Conservation (phyloP, 1,140 invertebrate genomes). For the Lerema accius region DNA sequence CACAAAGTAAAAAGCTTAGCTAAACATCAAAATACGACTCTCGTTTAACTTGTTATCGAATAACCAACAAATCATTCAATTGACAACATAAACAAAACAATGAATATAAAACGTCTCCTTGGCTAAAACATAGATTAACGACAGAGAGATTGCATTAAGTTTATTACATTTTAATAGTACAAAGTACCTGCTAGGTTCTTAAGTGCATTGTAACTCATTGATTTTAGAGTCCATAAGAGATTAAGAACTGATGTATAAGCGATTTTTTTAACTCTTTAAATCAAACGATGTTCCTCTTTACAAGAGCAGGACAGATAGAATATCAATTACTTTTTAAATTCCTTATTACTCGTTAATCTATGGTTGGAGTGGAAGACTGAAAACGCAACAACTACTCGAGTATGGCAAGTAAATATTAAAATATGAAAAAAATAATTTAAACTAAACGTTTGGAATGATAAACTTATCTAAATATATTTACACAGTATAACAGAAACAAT, state of each 20-base stretch:
- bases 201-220: too few relatives aligned
- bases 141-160: too few relatives aligned
- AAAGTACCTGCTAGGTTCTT: too few relatives aligned
- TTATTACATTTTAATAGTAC: too few relatives aligned
- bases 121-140: slow-evolving; percentile 40
- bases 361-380: slow-evolving; percentile 58
- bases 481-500: slow-evolving; percentile 73
- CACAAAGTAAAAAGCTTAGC: slow-evolving; percentile 40
- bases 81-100: slow-evolving; percentile 73
- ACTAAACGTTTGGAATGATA: slow-evolving; percentile 76
- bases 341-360: slow-evolving; percentile 15
- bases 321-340: too few relatives aligned
- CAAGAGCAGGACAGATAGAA: too few relatives aligned
- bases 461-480: slow-evolving; percentile 68
- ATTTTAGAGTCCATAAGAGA: too few relatives aligned
- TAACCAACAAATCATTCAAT: slow-evolving; percentile 65
- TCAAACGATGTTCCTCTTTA: too few relatives aligned
- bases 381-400: slow-evolving; percentile 67
- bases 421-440: slow-evolving; percentile 74
- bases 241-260: too few relatives aligned
- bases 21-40: slow-evolving; percentile 51
- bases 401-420: slow-evolving; percentile 79
- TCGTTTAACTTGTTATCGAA: slow-evolving; percentile 49
- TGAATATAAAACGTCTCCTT: slow-evolving; percentile 59
- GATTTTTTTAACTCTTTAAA: too few relatives aligned